Evolutionary conservation across 2,113 vertebrate genomes (phyloP), one percentile per base, ranked within the genome.

Genomic region (Nothoprocta pentlandii): DNA sequence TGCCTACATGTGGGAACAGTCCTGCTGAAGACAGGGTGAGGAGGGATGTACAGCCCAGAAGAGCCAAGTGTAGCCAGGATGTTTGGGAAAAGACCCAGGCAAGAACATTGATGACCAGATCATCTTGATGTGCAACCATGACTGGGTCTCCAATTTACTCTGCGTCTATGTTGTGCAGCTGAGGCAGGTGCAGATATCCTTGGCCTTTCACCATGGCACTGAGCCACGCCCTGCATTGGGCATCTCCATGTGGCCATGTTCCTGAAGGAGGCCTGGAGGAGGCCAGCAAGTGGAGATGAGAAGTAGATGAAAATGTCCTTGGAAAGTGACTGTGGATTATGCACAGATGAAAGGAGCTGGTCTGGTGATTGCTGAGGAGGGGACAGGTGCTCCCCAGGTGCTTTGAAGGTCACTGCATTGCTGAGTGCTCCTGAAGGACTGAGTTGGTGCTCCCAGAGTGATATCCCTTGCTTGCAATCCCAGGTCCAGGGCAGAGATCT

Each of bases 141-240:
- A 21, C 5, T 17, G 44, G 13, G 12, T 49, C 5, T 76, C 8
- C 32, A 69, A 2, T 30, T 71, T 3, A 3, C 34, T 41, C 71
- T 82, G 26, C 3, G 46, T 11, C 30, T 61, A n/a, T 32, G 16
- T 28, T 20, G 11, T 34, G 47, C 36, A 78, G 20, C 32, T 51
- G 53, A 20, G 26, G 67, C 67, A 82, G 21, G 32, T 77, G 41
- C 61, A 34, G 28, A 28, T 85, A 56, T 53, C 47, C 25, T 56
- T 19, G 21, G 23, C 36, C 26, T 69, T 44, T 22, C 25, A 19
- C 1, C 0, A 4, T 71, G 73, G 26, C 51, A 62, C 28, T 73
- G 58, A 46, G 32, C 17, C 2, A 0, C 16, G 25, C 5, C 16
- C 41, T 80, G n/a, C 59, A 44, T 25, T 6, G 22, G 51, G 1